A percentile compares a stretch with the other conserved stretches of the same genome.
These are phyloP conservation scores for Nycticebus coucang DNA, from an alignment of 2,113 vertebrate genomes.

Conservation along the genomic window DNA sequence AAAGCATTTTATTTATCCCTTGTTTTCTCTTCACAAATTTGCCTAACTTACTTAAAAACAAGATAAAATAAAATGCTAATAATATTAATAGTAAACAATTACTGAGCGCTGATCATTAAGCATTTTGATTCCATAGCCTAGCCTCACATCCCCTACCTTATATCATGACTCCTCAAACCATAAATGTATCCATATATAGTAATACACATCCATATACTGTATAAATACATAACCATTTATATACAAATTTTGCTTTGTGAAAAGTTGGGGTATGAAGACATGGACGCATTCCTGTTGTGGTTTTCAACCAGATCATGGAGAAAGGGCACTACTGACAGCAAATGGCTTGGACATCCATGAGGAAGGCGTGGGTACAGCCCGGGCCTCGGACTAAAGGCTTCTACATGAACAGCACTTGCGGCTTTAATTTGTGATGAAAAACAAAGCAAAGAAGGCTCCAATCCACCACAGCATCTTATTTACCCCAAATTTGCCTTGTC, in stretches of 20 bases:
- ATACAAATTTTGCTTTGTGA: not conserved
- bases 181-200: not conserved
- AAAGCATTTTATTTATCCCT: not conserved
- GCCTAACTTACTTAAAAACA: not conserved
- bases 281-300: not conserved
- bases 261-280: not conserved
- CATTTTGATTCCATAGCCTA: not conserved
- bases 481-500: not conserved
- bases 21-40: not conserved
- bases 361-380: not conserved
- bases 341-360: not conserved
- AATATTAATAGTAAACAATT: constrained; percentile 9
- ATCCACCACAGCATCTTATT: not conserved
- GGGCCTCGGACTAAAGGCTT: not conserved
- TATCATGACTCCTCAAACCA: not conserved
- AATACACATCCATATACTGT: not conserved
- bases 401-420: not conserved
- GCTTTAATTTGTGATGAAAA: not conserved
- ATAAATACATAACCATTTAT: not conserved
- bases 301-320: not conserved
- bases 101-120: not conserved
- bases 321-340: not conserved
- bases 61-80: not conserved
- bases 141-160: not conserved
- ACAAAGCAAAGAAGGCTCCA: not conserved